phyloP scores from a whole-genome alignment of 53 echinoderm and acorn worm species.

The Hippasteria phrygiana region DNA sequence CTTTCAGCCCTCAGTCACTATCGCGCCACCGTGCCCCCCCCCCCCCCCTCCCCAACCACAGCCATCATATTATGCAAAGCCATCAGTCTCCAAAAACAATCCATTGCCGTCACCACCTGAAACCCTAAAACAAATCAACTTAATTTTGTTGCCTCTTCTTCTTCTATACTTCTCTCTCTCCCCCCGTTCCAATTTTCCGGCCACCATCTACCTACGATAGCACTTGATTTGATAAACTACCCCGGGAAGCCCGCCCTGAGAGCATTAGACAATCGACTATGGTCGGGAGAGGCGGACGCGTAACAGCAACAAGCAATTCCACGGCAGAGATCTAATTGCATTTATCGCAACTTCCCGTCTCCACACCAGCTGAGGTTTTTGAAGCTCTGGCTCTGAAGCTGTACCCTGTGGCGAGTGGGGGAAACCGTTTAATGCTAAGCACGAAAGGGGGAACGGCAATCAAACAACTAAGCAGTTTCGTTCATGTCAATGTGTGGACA shows the following conservation, averaged over 20 bases:
- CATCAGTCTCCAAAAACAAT: conserved; percentile 56
- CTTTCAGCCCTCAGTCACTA: background rate
- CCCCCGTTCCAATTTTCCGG: conserved; percentile 25
- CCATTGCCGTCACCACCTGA: conserved; percentile 51
- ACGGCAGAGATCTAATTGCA: conserved; percentile 32
- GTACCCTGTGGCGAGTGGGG: background rate
- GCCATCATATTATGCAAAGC: conserved; percentile 14
- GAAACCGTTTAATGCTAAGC: background rate
- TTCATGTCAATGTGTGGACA: no score
- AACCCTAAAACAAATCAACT: conserved; percentile 65
- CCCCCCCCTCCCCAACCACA: no score
- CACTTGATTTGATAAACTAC: conserved; percentile 61
- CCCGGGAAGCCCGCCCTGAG: conserved; percentile 47
- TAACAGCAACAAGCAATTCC: conserved; percentile 46
- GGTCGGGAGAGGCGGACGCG: conserved; percentile 28
- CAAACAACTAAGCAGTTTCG: no score
- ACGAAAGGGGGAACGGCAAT: background rate
- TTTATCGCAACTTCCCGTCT: conserved; percentile 51
- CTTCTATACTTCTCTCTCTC: background rate
- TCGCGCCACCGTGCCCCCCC: background rate
- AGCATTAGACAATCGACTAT: conserved; percentile 57
- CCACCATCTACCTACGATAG: conserved; percentile 47
- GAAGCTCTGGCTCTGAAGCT: background rate
- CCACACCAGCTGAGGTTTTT: conserved; percentile 56
- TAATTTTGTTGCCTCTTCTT: background rate